Evolutionary conservation across 2,888 invertebrate genomes (phyloP), one percentile per base, ranked within the genome.

Genomic region (Brenthis daphne): DNA sequence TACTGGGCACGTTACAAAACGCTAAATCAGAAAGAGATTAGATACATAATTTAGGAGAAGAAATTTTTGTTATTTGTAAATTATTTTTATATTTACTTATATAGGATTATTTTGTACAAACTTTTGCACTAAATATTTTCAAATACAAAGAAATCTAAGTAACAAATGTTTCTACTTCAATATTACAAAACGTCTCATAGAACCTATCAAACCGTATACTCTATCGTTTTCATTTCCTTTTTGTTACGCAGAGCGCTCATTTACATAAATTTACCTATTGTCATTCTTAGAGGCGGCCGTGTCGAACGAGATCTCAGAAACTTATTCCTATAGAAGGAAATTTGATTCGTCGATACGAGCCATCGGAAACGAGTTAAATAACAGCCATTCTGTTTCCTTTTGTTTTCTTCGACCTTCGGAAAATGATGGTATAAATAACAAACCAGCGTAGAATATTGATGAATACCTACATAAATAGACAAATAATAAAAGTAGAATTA

Each of bases 191-290:
- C 53, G 48, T 64, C 29, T 43, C 53, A 51, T 58, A 65, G 66
- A 57, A 58, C 53, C 86, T 82, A 87, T 86, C 84, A 85, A 89
- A 86, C 82, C 82, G 83, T 87, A 85, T 82, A 82, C 80, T 82
- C 80, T 79, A 79, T 82, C 81, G 79, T 75, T 76, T 83, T 88
- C 89, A 85, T 90, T 91, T 90, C 89, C 88, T 89, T 89, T 89
- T 90, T 88, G 90, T 89, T 88, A 84, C 89, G 85, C 82, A 86
- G 82, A 81, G 80, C 78, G 81, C 83, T 89, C 89, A 90, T 92
- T 91, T 90, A 90, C 90, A 91, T 91, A 91, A 89, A 91, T 90
- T 90, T 89, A 90, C 86, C 88, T 90, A 90, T 92, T 91, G 90
- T 92, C 89, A 89, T 89, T 88, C 87, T 75, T 66, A 78, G 76